Evolutionary conservation across 1,140 invertebrate species (phyloP), one percentile per base, ranked within the genome.

Genomic region (Dinoponera quadriceps): DNA sequence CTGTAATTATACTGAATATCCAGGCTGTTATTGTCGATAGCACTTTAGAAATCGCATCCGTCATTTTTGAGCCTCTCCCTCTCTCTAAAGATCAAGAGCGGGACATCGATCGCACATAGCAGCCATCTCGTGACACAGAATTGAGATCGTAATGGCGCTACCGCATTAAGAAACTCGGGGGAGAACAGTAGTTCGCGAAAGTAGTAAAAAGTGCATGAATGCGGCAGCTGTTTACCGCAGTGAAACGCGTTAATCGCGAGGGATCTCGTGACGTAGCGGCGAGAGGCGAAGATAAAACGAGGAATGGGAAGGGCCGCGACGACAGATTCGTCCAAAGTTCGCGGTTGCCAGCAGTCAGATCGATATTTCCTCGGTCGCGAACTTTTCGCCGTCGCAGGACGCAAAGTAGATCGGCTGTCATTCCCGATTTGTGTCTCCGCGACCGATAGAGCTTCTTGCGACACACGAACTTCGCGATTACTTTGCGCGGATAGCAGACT

Each of bases 221-320:
- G 75, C 75, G 75, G 65, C 75, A 80, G 75, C 75, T 71, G 75
- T 80, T 80, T 80, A 80, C 75, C 75, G 75, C 75, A 80, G 75
- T 71, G 75, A 80, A 80, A 80, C 75, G n/a, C n/a, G 75, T 80
- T 80, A 80, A 80, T 80, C 75, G 65, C 51, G 75, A 57, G 65
- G 65, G 7, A 9, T n/a, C 57, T 71, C 75, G 75, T 80, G 75
- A 80, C 75, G 75, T 33, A 69, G 75, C 65, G 55, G 25, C 65
- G 65, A 68, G 27, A 69, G 29, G 63, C 75, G 63, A 27, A 69
- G 65, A 80, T 80, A 80, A 80, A 80, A 80, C 75, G 65, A 80
- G n/a, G n/a, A 71, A 80, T 71, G 57, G 75, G 38, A 57, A 29
- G 51, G 33, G 20, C 33, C 49, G 51, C 33, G 75, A 80, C 65